phyloP scores from a whole-genome alignment of 2,113 vertebrate species.

The Clarias gariepinus region DNA sequence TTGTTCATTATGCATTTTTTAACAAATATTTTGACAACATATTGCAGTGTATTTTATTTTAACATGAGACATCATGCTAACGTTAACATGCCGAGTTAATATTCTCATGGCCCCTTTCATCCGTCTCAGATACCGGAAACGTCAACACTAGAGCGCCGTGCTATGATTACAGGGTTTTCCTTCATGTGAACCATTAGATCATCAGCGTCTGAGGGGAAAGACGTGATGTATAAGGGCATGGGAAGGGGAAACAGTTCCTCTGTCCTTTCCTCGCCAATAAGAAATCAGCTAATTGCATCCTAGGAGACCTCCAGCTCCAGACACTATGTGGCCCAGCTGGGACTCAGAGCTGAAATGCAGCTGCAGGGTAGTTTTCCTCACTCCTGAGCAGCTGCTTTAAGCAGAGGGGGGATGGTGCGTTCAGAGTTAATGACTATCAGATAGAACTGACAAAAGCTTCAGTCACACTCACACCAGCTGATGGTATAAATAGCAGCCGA shows the following conservation, averaged over 20 bases:
- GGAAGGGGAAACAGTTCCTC: not conserved
- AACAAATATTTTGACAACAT: not conserved
- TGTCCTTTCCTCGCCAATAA: conserved; percentile 6
- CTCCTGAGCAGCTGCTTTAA: conserved; percentile 28
- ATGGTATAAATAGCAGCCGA: conserved; percentile 51
- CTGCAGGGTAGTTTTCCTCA: conserved; percentile 31
- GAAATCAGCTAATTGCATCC: conserved; percentile 30
- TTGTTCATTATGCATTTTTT: not conserved
- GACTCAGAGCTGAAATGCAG: conserved; percentile 31
- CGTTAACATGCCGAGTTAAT: too few relatives aligned
- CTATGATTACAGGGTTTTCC: not conserved
- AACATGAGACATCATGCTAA: not conserved
- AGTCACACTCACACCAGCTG: conserved; percentile 46
- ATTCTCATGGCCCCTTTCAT: not conserved
- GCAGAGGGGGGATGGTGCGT: conserved; percentile 31
- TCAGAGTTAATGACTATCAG: conserved; percentile 47
- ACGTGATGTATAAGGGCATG: not conserved
- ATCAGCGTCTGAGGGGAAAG: not conserved
- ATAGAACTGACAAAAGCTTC: conserved; percentile 44
- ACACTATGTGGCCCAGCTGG: conserved; percentile 27
- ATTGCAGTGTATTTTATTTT: not conserved
- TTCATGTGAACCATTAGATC: not conserved
- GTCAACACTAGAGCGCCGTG: not conserved
- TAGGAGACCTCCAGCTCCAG: conserved; percentile 12
- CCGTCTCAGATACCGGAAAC: not conserved